These are phyloP conservation scores for Dromaius novaehollandiae DNA, from an alignment of 2,113 vertebrate species.

Conservation along the genomic window DNA sequence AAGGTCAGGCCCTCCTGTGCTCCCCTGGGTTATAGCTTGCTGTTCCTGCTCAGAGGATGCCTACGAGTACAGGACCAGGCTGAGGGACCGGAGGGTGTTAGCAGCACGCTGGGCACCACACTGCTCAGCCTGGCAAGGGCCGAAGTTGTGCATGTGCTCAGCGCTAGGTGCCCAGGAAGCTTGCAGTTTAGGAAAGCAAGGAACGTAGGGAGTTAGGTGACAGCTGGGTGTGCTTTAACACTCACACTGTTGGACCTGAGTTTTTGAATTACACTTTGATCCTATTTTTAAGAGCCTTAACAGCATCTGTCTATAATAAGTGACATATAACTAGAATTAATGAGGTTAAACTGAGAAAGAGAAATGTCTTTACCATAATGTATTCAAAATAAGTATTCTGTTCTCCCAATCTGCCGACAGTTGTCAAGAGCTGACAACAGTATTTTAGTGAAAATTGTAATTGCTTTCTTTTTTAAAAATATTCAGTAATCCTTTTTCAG, in stretches of 20 bases:
- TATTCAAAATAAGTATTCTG: neutral
- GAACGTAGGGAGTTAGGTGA: neutral
- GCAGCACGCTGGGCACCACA: rapidly evolving
- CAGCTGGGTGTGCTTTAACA: neutral
- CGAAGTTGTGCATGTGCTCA: neutral
- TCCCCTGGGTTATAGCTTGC: neutral
- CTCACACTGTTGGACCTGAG: neutral
- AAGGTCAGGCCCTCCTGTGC: neutral
- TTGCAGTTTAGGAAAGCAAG: neutral
- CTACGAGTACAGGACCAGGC: neutral
- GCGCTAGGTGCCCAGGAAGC: neutral
- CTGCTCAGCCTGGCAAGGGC: neutral
- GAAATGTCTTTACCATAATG: neutral
- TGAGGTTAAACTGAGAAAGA: neutral
- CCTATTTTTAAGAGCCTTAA: neutral
- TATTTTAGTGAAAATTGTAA: neutral
- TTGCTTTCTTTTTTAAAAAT: neutral
- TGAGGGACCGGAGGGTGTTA: neutral
- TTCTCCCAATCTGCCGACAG: neutral
- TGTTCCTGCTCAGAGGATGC: neutral
- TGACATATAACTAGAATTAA: neutral
- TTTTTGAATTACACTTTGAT: neutral
- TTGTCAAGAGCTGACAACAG: neutral
- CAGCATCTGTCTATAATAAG: neutral
- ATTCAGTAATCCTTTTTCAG: neutral